Conservation (phyloP, 2,113 vertebrate species). For the Hippotragus niger region DNA sequence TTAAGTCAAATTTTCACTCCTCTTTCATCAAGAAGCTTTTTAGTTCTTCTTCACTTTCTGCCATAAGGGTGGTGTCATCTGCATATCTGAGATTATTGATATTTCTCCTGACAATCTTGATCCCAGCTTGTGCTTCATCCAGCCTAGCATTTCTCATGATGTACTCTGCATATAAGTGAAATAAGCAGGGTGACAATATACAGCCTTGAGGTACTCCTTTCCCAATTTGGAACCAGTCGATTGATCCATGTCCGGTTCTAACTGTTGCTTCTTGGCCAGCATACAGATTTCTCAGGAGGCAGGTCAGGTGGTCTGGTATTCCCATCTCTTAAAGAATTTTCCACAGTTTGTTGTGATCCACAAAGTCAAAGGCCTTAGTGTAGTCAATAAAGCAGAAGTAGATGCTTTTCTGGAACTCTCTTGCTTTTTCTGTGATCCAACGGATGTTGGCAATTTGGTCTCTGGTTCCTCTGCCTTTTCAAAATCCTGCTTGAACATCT, state of each 20-base stretch:
- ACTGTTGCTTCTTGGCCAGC: background rate
- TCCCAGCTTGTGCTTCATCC: background rate
- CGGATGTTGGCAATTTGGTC: background rate
- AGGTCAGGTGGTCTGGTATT: background rate
- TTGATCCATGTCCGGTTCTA: background rate
- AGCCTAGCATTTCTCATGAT: background rate
- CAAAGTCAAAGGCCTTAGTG: background rate
- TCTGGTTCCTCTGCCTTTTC: background rate
- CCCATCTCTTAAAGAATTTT: background rate
- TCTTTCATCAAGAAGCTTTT: background rate
- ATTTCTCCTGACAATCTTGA: background rate
- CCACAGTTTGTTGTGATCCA: background rate
- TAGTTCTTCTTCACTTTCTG: background rate
- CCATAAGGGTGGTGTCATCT: background rate
- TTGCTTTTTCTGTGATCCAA: background rate
- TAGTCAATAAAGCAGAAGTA: background rate
- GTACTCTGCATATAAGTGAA: background rate
- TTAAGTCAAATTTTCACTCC: background rate
- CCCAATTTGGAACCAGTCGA: background rate
- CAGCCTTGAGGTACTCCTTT: background rate
- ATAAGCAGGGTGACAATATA: background rate
- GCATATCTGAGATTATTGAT: background rate
- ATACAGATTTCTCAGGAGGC: background rate
- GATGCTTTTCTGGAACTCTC: background rate
- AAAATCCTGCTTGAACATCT: background rate